These are phyloP conservation scores for Heliconius erato DNA, from an alignment of 2,888 invertebrate species.

Conservation along the genomic window DNA sequence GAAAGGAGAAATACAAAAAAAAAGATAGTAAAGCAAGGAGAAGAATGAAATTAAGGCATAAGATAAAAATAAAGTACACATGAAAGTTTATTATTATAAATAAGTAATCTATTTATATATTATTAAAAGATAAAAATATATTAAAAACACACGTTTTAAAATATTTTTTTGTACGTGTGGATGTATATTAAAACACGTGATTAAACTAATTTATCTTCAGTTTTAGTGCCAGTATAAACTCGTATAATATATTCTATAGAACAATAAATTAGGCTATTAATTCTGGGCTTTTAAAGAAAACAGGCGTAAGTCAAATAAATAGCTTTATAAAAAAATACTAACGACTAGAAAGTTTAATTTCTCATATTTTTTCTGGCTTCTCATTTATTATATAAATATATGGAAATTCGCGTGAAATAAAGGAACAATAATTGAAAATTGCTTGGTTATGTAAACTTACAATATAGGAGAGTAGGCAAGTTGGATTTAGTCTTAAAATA, in stretches of 20 bases:
- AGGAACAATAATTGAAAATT: neutral
- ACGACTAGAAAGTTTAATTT: neutral
- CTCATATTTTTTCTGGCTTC: neutral
- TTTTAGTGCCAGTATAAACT: neutral
- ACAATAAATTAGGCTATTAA: conserved; percentile 1
- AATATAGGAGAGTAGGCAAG: no score
- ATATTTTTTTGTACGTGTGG: no score
- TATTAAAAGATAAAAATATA: no score
- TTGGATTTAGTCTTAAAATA: no score
- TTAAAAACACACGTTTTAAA: no score
- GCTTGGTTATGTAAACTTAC: no score
- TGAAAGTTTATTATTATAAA: no score
- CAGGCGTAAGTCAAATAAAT: neutral
- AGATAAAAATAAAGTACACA: no score
- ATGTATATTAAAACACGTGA: neutral
- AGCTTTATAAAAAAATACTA: neutral
- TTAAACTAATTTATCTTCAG: neutral
- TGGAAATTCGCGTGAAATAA: neutral
- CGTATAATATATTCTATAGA: neutral
- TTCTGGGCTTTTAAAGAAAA: neutral
- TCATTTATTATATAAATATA: neutral
- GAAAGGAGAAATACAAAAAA: neutral
- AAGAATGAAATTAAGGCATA: no score
- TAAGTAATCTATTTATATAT: no score
- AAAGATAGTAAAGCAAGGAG: neutral